Conservation (phyloP, 1,140 invertebrate species). For the Samia ricini region DNA sequence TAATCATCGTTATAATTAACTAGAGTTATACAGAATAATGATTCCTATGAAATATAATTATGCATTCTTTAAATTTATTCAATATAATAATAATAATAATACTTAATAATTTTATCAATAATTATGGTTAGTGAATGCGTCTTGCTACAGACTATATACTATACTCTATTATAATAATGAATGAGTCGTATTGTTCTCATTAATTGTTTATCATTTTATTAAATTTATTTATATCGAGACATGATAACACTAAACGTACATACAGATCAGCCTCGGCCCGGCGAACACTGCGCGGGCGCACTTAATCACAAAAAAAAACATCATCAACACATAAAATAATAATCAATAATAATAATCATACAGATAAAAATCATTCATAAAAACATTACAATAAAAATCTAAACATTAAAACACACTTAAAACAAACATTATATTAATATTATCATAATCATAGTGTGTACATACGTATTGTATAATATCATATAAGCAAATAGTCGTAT, state of each 20-base stretch:
- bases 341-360: conserved; percentile 77
- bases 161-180: conserved; percentile 75
- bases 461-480: conserved; percentile 72
- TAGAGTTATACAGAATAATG: conserved; percentile 80
- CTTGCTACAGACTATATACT: conserved; percentile 73
- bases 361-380: conserved; percentile 78
- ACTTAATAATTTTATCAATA: conserved; percentile 78
- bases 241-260: conserved; percentile 67
- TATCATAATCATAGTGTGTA: conserved; percentile 76
- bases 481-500: conserved; percentile 76
- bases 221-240: conserved; percentile 57
- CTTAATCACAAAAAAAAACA: conserved; percentile 73
- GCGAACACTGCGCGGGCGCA: conserved; percentile 45
- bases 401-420: conserved; percentile 78
- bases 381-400: conserved; percentile 78
- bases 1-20: conserved; percentile 78
- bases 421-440: conserved; percentile 79
- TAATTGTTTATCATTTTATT: conserved; percentile 58
- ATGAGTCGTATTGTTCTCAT: conserved; percentile 74
- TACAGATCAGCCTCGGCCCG: conserved; percentile 63
- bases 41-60: conserved; percentile 80
- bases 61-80: conserved; percentile 76
- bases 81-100: conserved; percentile 76
- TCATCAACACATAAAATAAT: conserved; percentile 77
- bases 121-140: conserved; percentile 75